phyloP scores from a whole-genome alignment of 2,888 invertebrate genomes.

The Xylophagus ater region DNA sequence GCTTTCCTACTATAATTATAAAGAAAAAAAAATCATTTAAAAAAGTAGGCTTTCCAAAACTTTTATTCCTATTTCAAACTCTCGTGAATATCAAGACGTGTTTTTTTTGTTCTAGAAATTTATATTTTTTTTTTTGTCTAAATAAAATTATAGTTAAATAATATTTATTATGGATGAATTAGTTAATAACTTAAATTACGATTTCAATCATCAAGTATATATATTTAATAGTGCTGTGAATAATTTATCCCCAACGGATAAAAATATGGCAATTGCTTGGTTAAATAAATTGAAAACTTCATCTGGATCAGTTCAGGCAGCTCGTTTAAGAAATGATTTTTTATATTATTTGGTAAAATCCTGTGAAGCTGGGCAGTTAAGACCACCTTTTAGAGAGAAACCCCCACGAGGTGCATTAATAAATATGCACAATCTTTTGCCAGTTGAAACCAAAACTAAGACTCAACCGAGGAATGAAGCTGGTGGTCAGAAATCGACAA shows the following conservation, averaged over 20 bases:
- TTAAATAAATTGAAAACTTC: conserved; percentile 41
- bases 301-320: conserved; percentile 40
- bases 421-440: conserved; percentile 37
- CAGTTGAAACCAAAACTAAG: too few species aligned
- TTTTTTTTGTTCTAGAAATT: too few species aligned
- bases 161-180: conserved; percentile 40
- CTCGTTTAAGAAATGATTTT: conserved; percentile 44
- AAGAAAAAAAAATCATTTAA: too few species aligned
- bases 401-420: conserved; percentile 41
- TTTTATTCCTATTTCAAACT: too few species aligned
- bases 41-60: too few species aligned
- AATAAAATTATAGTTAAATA: too few species aligned
- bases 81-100: too few species aligned
- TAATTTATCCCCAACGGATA: conserved; percentile 32
- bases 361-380: conserved; percentile 40
- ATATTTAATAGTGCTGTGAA: conserved; percentile 40
- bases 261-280: conserved; percentile 41
- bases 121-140: too few species aligned
- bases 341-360: conserved; percentile 43
- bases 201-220: conserved; percentile 44
- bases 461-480: too few species aligned
- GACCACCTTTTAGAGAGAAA: conserved; percentile 41
- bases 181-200: conserved; percentile 41
- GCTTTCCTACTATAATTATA: too few species aligned
- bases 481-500: too few species aligned